Evolutionary conservation across 2,888 invertebrate genomes (phyloP).

Genomic region (Augiades crinisus): DNA sequence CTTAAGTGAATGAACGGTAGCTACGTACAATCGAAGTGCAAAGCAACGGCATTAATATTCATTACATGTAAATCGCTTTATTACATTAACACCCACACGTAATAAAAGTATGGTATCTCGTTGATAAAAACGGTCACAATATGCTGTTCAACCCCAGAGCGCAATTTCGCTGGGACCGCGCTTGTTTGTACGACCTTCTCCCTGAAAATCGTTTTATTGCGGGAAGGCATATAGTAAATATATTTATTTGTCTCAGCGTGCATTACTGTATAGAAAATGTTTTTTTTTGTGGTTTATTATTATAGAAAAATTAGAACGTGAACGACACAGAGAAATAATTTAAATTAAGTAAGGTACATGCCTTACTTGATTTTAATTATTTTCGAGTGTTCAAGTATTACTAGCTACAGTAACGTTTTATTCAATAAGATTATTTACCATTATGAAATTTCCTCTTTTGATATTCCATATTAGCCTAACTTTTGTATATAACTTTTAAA

Average conservation of each 20-base stretch:
- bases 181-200: constrained; percentile 8
- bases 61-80: constrained; percentile 35
- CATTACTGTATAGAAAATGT: background rate
- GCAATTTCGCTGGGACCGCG: background rate
- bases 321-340: too few relatives aligned
- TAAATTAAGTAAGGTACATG: too few relatives aligned
- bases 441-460: too few relatives aligned
- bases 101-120: constrained; percentile 9
- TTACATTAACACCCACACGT: constrained; percentile 29
- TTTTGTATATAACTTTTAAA: too few relatives aligned
- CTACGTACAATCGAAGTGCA: constrained; percentile 20
- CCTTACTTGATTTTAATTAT: too few relatives aligned
- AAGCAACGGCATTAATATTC: constrained; percentile 32
- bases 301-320: too few relatives aligned
- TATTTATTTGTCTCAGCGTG: background rate
- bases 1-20: constrained; percentile 15
- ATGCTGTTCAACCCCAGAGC: constrained; percentile 3
- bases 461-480: too few relatives aligned
- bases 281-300: too few relatives aligned
- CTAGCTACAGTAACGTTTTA: too few relatives aligned
- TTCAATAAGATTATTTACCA: too few relatives aligned
- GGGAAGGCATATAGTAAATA: constrained; percentile 1
- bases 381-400: too few relatives aligned
- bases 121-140: constrained; percentile 23
- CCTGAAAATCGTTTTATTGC: constrained; percentile 12